Evolutionary conservation across 2,888 invertebrate species (phyloP).

Genomic region (Calameuta filiformis): DNA sequence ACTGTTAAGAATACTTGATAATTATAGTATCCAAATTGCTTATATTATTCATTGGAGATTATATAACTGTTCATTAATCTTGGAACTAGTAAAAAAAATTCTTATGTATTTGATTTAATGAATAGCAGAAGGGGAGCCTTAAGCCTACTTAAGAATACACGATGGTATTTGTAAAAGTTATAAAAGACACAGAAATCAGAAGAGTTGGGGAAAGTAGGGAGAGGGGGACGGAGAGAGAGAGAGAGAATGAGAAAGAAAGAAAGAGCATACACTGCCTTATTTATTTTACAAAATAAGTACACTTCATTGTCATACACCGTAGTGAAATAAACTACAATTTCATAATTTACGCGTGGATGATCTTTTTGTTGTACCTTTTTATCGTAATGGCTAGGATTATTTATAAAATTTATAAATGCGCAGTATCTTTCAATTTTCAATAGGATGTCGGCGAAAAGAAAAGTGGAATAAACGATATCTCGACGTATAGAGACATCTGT

Average conservation of each 20-base stretch:
- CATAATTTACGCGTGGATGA: slow-evolving; percentile 35
- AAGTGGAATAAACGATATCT: background rate
- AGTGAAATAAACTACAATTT: slow-evolving; percentile 57
- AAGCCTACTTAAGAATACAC: slow-evolving; percentile 21
- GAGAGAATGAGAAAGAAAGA: slow-evolving; percentile 17
- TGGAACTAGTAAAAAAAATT: background rate
- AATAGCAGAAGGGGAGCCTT: slow-evolving; percentile 18
- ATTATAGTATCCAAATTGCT: background rate
- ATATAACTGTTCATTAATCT: background rate
- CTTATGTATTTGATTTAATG: background rate
- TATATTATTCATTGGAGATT: background rate
- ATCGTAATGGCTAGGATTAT: background rate
- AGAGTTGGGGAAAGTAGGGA: slow-evolving; percentile 15
- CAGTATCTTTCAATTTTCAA: background rate
- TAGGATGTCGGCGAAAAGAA: background rate
- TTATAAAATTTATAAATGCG: background rate
- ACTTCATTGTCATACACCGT: slow-evolving; percentile 56
- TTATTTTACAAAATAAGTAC: slow-evolving; percentile 61
- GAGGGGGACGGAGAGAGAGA: slow-evolving; percentile 19
- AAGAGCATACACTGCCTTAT: slow-evolving; percentile 62
- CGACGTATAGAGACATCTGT: slow-evolving; percentile 10
- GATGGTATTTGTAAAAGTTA: slow-evolving; percentile 21
- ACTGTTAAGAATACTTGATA: background rate
- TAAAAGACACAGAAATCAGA: slow-evolving; percentile 13
- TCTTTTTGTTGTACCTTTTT: background rate